Evolutionary conservation across 2,113 vertebrate genomes (phyloP).

Genomic region (Garra rufa): DNA sequence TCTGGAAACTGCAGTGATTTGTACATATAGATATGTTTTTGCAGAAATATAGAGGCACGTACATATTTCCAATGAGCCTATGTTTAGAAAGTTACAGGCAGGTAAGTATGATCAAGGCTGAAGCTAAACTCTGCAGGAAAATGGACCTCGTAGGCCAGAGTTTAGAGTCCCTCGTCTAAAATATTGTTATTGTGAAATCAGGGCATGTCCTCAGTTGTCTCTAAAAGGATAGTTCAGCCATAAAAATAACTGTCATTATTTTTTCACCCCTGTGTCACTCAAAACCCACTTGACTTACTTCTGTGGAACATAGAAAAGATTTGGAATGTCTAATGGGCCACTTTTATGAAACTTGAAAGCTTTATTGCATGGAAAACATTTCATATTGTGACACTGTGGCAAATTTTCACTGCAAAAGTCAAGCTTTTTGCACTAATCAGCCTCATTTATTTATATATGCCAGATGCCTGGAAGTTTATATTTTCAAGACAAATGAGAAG

Average conservation of each 20-base stretch:
- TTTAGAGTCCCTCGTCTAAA: too few relatives aligned
- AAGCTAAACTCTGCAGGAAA: too few relatives aligned
- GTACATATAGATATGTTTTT: too few relatives aligned
- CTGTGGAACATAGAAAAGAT: neutral
- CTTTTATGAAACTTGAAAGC: neutral
- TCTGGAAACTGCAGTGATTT: too few relatives aligned
- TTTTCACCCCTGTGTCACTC: neutral
- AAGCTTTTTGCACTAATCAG: slow-evolving; percentile 20
- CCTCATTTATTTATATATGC: slow-evolving; percentile 43
- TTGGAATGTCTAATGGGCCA: neutral
- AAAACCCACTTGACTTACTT: neutral
- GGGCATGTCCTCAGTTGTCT: neutral
- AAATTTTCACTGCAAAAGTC: neutral
- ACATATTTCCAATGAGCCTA: too few relatives aligned
- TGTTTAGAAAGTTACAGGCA: too few relatives aligned
- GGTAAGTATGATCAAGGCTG: too few relatives aligned
- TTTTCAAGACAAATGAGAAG: slow-evolving; percentile 11
- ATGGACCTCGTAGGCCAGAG: too few relatives aligned
- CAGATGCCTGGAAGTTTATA: slow-evolving; percentile 17
- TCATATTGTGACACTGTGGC: neutral
- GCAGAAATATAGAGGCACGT: too few relatives aligned
- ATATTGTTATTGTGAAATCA: neutral
- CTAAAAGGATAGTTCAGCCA: neutral
- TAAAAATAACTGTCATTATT: neutral
- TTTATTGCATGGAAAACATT: neutral